phyloP scores from a whole-genome alignment of 2,888 invertebrate genomes.

The Netelia virgata region DNA sequence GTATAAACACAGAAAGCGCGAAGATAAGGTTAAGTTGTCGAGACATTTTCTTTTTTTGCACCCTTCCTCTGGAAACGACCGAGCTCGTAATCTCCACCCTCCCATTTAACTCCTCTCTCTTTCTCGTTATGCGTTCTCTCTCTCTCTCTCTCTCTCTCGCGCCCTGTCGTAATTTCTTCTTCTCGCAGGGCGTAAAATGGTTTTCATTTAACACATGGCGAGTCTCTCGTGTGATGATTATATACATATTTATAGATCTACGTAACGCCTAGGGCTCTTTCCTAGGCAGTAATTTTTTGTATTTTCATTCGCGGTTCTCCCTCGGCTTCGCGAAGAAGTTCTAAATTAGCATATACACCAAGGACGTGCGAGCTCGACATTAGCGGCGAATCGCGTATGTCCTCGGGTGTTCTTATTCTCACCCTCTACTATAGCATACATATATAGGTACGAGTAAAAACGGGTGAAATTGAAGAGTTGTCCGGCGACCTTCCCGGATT shows the following conservation, averaged over 20 bases:
- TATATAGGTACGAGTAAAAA: too few species aligned
- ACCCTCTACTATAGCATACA: neutral
- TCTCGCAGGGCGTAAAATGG: constrained; percentile 29
- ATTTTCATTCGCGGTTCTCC: constrained; percentile 21
- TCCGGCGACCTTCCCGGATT: too few species aligned
- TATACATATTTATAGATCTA: neutral
- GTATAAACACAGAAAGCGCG: constrained; percentile 8
- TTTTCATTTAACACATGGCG: constrained; percentile 50
- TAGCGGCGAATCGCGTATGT: constrained; percentile 25
- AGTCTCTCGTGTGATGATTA: constrained; percentile 18
- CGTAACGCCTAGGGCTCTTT: constrained; percentile 19
- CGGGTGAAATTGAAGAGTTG: too few species aligned
- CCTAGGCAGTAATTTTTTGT: neutral
- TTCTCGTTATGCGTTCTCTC: constrained; percentile 19
- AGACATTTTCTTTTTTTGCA: constrained; percentile 28
- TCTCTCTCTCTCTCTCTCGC: constrained; percentile 1
- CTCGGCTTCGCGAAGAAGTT: constrained; percentile 16
- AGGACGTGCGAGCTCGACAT: constrained; percentile 38
- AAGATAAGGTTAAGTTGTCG: constrained; percentile 40
- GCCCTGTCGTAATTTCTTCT: constrained; percentile 29
- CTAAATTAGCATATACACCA: constrained; percentile 37
- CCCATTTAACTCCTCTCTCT: constrained; percentile 27
- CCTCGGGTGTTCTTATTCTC: constrained; percentile 11
- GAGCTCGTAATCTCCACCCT: constrained; percentile 57
- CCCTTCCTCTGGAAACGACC: constrained; percentile 33